Evolutionary conservation across 2,113 vertebrate species (phyloP).

Genomic region (Solenodon paradoxus): DNA sequence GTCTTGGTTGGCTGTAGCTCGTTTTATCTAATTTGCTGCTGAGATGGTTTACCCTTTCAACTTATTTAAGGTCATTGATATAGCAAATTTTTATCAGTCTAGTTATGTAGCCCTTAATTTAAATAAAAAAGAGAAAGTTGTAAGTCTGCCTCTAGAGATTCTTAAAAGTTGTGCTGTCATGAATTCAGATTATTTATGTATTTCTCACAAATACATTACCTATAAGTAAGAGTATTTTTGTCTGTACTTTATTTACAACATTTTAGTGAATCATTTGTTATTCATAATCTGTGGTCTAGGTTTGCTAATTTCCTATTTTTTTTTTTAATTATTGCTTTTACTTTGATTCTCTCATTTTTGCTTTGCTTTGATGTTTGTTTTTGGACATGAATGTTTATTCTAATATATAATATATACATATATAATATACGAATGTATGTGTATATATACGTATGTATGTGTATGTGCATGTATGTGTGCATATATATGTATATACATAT

Average conservation of each 20-base stretch:
- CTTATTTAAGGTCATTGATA: conserved; percentile 19
- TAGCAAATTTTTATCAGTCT: neutral
- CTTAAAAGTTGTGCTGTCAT: conserved; percentile 57
- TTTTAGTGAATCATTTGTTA: conserved; percentile 68
- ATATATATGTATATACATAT: too few species aligned
- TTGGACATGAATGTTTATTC: neutral
- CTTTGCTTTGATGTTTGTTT: neutral
- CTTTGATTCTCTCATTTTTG: neutral
- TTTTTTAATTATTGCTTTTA: neutral
- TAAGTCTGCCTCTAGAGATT: conserved; percentile 33
- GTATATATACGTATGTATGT: too few species aligned
- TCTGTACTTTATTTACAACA: conserved; percentile 68
- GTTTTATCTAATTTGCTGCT: neutral
- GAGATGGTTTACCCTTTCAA: neutral
- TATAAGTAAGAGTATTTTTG: conserved; percentile 72
- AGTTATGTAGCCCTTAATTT: neutral
- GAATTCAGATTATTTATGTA: conserved; percentile 75
- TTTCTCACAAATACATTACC: conserved; percentile 11
- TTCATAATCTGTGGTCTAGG: conserved; percentile 34
- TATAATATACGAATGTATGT: too few species aligned
- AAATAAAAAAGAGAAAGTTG: neutral
- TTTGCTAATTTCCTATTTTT: neutral
- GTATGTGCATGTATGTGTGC: too few species aligned
- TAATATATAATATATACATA: too few species aligned
- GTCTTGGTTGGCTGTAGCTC: neutral